Conservation (phyloP, 2,888 invertebrate species). For the Philopedon plagiatum region DNA sequence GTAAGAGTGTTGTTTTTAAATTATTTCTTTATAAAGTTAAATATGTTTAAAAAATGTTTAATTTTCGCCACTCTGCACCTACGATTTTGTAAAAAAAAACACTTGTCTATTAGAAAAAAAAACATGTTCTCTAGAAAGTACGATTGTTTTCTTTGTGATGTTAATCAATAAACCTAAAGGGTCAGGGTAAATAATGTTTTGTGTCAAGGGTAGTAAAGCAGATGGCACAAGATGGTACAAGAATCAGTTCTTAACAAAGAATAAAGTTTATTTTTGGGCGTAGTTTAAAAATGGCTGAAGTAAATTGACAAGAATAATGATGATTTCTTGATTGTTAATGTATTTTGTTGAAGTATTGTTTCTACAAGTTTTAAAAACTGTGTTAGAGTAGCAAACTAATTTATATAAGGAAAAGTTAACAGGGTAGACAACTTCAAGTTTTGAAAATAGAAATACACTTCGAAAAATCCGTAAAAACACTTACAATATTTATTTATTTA, state of each 20-base stretch:
- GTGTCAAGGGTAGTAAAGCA: constrained; percentile 48
- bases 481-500: no score
- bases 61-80: background rate
- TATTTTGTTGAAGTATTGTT: no score
- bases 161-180: constrained; percentile 41
- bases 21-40: background rate
- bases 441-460: no score
- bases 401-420: no score
- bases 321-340: no score
- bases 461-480: no score
- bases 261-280: background rate
- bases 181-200: constrained; percentile 50
- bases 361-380: no score
- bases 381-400: no score
- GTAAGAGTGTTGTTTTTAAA: background rate
- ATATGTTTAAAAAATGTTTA: background rate
- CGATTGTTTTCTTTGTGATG: constrained; percentile 9
- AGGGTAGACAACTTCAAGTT: no score
- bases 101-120: background rate
- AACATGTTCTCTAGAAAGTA: background rate
- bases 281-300: background rate
- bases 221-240: constrained; percentile 42
- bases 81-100: background rate
- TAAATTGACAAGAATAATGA: background rate
- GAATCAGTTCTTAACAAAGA: background rate